Base-by-base conservation (phyloP, 1,140 invertebrate genomes). In the Homarus americanus region DNA sequence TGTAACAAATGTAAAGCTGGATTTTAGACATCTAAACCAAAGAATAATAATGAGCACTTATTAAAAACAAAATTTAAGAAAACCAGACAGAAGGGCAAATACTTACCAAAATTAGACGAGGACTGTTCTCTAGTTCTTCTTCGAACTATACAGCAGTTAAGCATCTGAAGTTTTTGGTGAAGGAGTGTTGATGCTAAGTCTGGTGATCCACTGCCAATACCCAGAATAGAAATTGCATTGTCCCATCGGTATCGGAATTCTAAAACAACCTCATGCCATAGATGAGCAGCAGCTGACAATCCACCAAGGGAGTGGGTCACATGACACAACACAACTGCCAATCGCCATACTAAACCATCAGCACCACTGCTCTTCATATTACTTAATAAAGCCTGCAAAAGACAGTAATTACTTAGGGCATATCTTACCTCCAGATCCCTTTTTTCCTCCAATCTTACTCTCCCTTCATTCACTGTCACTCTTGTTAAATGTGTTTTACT, bases 121-220 rank as follows among this genome's bases (percentile, higher is more conserved):
- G 92, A 86, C 92, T 93, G 78, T 91, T 93, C 91, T 93, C 93
- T 93, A 94, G 95, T 95, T 94, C 96, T 79, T 94, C 96, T 96
- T 88, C 97, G 96, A 85, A 97, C 96, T 92, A 99, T 98, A 94
- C 99, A 99, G 94, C 98, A 98, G 94, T 99, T 99, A 12, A 99
- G 95, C 96, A 99, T 98, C 96, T 99, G 96, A 63, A 99, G 95
- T 94, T 99, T 99, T 94, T 99, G 98, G 95, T 99, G 97, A 0
- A 99, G 95, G n/a, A 99, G 95, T 94, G 98, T 98, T 10, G 97
- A 97, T 82, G 97, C 96, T 49, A 97, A 96, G 94, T 99, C 97
- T 0, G 98, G 98, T 92, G 96, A 95, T 2, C 97, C 97, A 85
- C 63, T 34, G n/a, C 85, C 44, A 49, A 93, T 69, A 36, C 98